Conservation (phyloP, 1,140 invertebrate genomes). For the Meloidogyne chitwoodi region DNA sequence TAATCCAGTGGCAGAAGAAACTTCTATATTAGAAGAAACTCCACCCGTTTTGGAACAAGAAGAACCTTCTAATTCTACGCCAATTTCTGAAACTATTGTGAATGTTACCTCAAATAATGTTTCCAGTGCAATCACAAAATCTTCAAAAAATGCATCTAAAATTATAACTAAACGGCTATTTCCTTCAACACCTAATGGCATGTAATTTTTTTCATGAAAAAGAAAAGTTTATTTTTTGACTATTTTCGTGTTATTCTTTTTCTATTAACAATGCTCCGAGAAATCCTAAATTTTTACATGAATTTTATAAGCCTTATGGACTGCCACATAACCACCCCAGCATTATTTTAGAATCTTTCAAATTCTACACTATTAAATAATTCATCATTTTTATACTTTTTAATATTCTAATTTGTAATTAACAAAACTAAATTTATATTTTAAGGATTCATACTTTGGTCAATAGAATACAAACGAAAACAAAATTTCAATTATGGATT, state of each 20-base stretch:
- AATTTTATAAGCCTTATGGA: too few species aligned
- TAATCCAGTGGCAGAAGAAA: background rate
- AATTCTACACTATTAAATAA: too few species aligned
- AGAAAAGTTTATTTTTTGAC: too few species aligned
- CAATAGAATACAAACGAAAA: background rate
- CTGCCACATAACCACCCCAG: too few species aligned
- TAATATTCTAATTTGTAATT: too few species aligned
- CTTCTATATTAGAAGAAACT: background rate
- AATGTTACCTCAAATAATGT: background rate
- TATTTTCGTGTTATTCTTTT: too few species aligned
- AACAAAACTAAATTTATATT: background rate
- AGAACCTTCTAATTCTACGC: background rate
- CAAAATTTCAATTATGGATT: background rate
- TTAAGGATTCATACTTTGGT: background rate
- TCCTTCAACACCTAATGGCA: background rate
- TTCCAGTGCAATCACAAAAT: background rate
- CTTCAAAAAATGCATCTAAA: background rate
- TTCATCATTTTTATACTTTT: too few species aligned
- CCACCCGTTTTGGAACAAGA: background rate
- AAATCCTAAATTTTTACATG: too few species aligned
- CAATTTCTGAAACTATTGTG: background rate
- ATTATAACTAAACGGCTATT: background rate
- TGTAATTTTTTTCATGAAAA: too few species aligned
- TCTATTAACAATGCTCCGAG: too few species aligned
- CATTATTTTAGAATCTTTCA: too few species aligned